phyloP scores from a whole-genome alignment of 1,140 invertebrate species.

The Acromyrmex echinatior region DNA sequence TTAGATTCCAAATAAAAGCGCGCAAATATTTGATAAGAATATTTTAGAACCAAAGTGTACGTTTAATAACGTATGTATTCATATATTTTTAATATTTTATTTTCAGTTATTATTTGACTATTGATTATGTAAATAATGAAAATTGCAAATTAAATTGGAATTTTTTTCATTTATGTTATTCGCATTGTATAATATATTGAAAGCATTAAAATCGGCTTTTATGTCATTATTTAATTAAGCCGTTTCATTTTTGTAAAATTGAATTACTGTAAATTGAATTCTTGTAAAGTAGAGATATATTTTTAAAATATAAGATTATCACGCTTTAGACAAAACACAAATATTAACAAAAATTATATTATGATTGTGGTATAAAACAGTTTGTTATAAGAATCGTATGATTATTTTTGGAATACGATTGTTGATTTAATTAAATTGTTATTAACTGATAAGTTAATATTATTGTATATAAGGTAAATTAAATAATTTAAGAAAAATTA shows the following conservation, averaged over 20 bases:
- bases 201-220: conserved; percentile 1
- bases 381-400: not conserved
- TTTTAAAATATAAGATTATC: not conserved
- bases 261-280: not conserved
- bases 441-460: not conserved
- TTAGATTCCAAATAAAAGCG: conserved; percentile 34
- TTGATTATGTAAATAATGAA: conserved; percentile 37
- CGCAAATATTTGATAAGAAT: conserved; percentile 36
- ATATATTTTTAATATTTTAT: conserved; percentile 42
- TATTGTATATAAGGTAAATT: not conserved
- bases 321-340: not conserved
- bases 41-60: conserved; percentile 41
- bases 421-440: not conserved
- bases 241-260: conserved; percentile 1
- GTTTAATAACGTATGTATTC: conserved; percentile 30
- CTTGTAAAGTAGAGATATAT: not conserved
- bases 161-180: conserved; percentile 23
- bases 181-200: not conserved
- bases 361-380: not conserved
- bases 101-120: conserved; percentile 25
- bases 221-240: not conserved
- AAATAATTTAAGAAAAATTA: not conserved
- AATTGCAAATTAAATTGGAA: conserved; percentile 27
- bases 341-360: not conserved
- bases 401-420: not conserved